phyloP scores from a whole-genome alignment of 2,888 invertebrate genomes.

The Serripes groenlandicus region DNA sequence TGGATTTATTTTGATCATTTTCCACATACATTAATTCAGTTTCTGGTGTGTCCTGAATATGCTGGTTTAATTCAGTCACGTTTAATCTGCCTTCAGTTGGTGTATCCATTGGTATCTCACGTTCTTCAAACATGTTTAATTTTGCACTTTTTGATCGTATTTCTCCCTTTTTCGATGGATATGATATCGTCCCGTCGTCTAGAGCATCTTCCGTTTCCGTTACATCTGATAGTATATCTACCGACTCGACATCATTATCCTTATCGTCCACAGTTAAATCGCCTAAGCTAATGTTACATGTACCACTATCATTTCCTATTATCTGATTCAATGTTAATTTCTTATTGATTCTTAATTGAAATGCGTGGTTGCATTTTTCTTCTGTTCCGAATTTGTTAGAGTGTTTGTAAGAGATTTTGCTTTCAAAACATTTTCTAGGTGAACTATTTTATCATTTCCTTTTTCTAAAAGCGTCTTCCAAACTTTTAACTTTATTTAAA shows the following conservation, averaged over 20 bases:
- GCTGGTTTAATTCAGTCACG: too few relatives aligned
- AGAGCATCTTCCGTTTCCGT: background rate
- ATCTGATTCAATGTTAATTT: conserved; percentile 9
- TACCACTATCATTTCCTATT: conserved; percentile 7
- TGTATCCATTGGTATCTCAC: too few relatives aligned
- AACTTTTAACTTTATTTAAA: background rate
- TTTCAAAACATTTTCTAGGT: background rate
- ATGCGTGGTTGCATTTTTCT: background rate
- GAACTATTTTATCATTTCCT: background rate
- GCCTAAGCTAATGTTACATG: conserved; percentile 2
- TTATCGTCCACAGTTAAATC: background rate
- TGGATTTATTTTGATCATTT: too few relatives aligned
- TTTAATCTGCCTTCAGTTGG: too few relatives aligned
- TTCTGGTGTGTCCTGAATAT: too few relatives aligned
- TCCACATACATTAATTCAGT: too few relatives aligned
- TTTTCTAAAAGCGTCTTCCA: background rate
- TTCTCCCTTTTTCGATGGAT: too few relatives aligned
- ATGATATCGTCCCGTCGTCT: too few relatives aligned
- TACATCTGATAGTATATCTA: conserved; percentile 8
- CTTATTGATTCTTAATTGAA: conserved; percentile 13
- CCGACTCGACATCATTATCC: background rate
- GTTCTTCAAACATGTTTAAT: too few relatives aligned
- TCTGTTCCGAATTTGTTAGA: too few relatives aligned
- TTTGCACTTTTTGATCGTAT: too few relatives aligned
- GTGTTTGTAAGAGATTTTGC: background rate